These are phyloP conservation scores for Hypocryptadius cinnamomeus DNA, from an alignment of 2,113 vertebrate genomes.

Conservation along the genomic window DNA sequence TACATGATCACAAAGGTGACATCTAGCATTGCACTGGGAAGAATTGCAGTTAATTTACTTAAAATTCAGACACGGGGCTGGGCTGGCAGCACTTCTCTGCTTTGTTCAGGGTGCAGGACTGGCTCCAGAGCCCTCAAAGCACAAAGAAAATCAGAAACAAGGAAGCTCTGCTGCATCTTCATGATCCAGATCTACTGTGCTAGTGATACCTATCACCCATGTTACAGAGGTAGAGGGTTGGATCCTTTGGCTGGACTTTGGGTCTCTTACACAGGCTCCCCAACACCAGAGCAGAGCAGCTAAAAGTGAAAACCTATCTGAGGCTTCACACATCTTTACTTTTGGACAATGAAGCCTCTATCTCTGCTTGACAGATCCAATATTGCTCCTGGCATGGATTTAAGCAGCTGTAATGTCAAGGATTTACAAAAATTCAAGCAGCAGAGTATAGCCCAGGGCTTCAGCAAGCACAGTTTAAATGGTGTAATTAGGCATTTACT, in stretches of 20 bases:
- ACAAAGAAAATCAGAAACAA: background rate
- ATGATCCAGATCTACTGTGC: background rate
- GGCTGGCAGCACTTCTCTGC: background rate
- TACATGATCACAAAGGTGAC: background rate
- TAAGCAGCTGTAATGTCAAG: conserved; percentile 1
- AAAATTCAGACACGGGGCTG: background rate
- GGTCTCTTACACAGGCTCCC: background rate
- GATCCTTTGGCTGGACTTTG: background rate
- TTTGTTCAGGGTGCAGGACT: background rate
- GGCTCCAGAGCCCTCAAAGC: background rate
- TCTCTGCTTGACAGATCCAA: background rate
- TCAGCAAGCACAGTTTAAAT: background rate
- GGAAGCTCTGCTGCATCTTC: background rate
- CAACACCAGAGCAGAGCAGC: background rate
- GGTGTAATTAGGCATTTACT: conserved; percentile 3
- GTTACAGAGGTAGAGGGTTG: background rate
- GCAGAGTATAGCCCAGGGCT: background rate
- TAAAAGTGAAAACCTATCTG: background rate
- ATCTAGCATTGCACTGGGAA: background rate
- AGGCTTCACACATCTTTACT: background rate
- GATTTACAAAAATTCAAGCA: background rate
- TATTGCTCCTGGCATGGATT: background rate
- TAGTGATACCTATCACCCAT: accelerated
- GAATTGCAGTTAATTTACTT: background rate
- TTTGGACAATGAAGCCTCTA: background rate